Evolutionary conservation across 2,113 vertebrate genomes (phyloP), one percentile per base, ranked within the genome.

Genomic region (Suncus etruscus): DNA sequence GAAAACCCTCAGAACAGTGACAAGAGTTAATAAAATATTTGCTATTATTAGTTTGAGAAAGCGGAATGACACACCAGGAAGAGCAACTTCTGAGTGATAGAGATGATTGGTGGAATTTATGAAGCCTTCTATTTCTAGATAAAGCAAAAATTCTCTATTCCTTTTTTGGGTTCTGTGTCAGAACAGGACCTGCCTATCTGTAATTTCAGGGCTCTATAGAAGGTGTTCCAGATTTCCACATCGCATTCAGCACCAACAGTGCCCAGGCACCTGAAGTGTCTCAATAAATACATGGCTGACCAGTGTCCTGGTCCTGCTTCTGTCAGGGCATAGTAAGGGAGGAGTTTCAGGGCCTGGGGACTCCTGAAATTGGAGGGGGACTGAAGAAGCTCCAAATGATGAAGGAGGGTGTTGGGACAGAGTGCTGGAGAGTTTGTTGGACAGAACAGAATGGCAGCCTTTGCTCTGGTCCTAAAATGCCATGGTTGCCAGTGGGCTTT

Each of bases 11-110:
- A 70, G 78, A 87, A 70, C 18, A 72, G 9, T 86, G 76, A 47
- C 32, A 85, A 72, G 39, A 79, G 20, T 47, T 75, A 79, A 61
- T 1, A 63, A 87, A 14, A 54, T 18, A 9, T 47, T 74, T 82
- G n/a, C 74, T 92, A 3, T 84, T 66, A n/a, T 31, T 39, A 39
- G 39, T 39, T 61, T 94, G 78, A 91, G 61, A 92, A 82, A 74
- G 61, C n/a, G 48, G 81, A 84, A 86, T 48, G 72, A 31, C 58
- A 51, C 31, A 61, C 31, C 27, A 79, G 24, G 47, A 77, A 83
- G 76, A 87, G 45, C 83, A n/a, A 63, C 6, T 74, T 92, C 11
- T 47, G 80, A 68, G 61, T 48, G 24, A 32, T 74, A 32, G 11
- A 12, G 16, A 50, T 88, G 63, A 32, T 25, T 54, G 25, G 31